These are phyloP conservation scores for Lottia scabra DNA, from an alignment of 2,888 invertebrate species.

Conservation along the genomic window DNA sequence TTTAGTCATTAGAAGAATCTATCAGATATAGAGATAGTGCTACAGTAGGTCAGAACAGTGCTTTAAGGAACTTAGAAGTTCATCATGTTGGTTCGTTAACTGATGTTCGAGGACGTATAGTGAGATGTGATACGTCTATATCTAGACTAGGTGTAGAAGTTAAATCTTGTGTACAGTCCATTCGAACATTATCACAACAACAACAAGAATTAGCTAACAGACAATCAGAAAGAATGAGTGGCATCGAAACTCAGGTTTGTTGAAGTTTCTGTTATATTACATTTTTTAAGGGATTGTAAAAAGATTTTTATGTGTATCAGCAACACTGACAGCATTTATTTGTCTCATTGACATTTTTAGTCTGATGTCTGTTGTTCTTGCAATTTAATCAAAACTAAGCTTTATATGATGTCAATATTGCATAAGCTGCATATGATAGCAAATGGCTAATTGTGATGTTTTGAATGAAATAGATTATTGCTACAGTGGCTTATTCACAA, in stretches of 20 bases:
- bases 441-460: too few species aligned
- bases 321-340: too few species aligned
- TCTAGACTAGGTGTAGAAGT: conserved; percentile 60
- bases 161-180: conserved; percentile 52
- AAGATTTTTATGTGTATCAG: too few species aligned
- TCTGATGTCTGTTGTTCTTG: too few species aligned
- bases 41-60: conserved; percentile 55
- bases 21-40: conserved; percentile 54
- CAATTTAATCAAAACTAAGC: not conserved
- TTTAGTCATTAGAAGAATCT: conserved; percentile 60
- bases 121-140: conserved; percentile 66
- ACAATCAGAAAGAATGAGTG: conserved; percentile 57
- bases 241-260: conserved; percentile 59
- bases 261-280: too few species aligned
- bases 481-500: too few species aligned
- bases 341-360: too few species aligned
- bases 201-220: conserved; percentile 54
- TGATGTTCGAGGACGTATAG: conserved; percentile 66
- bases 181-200: conserved; percentile 51
- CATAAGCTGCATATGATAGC: too few species aligned
- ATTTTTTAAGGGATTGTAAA: too few species aligned
- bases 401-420: too few species aligned
- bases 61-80: conserved; percentile 65
- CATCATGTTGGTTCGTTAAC: conserved; percentile 66
- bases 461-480: too few species aligned